A percentile compares a stretch with the other conserved stretches of the same genome.
Evolutionary conservation across 2,888 invertebrate genomes (phyloP).

Genomic region (Theretra japonica): DNA sequence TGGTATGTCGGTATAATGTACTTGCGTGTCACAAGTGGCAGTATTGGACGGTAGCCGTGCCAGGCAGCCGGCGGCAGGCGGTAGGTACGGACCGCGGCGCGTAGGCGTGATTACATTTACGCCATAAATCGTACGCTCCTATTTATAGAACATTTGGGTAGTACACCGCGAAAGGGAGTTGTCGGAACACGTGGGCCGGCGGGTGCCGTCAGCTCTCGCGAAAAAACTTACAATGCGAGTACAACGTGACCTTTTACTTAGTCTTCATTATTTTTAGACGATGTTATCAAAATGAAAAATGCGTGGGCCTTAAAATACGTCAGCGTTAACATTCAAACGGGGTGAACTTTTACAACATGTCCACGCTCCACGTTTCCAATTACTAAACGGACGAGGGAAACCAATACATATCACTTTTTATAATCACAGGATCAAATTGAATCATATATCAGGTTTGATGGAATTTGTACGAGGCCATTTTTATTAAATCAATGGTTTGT

Average conservation of each 20-base stretch:
- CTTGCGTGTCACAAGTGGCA: not conserved
- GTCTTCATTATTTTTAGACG: slow-evolving; percentile 18
- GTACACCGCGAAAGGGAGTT: slow-evolving; percentile 63
- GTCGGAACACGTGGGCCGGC: slow-evolving; percentile 45
- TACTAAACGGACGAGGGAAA: not conserved
- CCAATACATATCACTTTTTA: not conserved
- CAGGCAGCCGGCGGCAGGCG: not conserved
- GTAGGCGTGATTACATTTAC: slow-evolving; percentile 72
- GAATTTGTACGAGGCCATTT: not conserved
- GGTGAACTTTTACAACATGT: not conserved
- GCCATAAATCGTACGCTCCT: slow-evolving; percentile 68
- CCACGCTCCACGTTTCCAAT: not conserved
- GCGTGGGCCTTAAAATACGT: slow-evolving; percentile 3
- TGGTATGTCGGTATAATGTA: not conserved
- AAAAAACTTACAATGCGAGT: slow-evolving; percentile 34
- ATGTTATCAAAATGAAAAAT: not conserved
- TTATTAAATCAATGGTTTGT: not conserved
- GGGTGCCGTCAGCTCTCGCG: slow-evolving; percentile 34
- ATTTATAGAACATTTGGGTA: slow-evolving; percentile 70
- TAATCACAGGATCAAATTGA: not conserved
- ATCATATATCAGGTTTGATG: not conserved
- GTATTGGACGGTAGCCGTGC: not conserved
- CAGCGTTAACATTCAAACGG: not conserved
- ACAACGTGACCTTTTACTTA: slow-evolving; percentile 28
- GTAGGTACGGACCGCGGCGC: slow-evolving; percentile 38